These are phyloP conservation scores for Antheraea mylitta DNA, from an alignment of 1,140 invertebrate genomes.

Conservation along the genomic window DNA sequence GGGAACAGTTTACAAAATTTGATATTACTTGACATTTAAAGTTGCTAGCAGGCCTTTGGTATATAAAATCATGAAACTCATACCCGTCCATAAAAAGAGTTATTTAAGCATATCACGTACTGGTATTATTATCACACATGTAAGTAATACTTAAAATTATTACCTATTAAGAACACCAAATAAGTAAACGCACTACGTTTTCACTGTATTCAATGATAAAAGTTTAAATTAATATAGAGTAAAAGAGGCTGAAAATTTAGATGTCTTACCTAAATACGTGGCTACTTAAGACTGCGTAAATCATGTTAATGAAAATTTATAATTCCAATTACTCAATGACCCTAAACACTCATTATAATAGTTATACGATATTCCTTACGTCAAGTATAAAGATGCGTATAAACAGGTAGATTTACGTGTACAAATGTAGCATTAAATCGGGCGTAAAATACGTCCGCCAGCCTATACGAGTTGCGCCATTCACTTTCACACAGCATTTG, in stretches of 20 bases:
- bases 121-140: no score
- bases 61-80: no score
- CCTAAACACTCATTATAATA: background rate
- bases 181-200: background rate
- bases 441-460: conserved; percentile 57
- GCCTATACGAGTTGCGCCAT: conserved; percentile 56
- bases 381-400: conserved; percentile 16
- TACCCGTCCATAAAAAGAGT: no score
- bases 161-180: background rate
- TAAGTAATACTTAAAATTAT: background rate
- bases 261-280: no score
- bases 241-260: no score
- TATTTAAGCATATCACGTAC: no score
- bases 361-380: conserved; percentile 17
- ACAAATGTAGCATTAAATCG: conserved; percentile 47
- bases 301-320: background rate
- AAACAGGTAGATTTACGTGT: conserved; percentile 44
- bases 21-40: no score
- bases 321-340: background rate
- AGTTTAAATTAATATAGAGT: no score
- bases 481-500: conserved; percentile 65
- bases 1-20: no score
- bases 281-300: background rate
- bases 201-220: no score
- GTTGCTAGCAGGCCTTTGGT: no score